Base-by-base conservation (phyloP, 2,888 invertebrate species). In the Agriopis marginaria region DNA sequence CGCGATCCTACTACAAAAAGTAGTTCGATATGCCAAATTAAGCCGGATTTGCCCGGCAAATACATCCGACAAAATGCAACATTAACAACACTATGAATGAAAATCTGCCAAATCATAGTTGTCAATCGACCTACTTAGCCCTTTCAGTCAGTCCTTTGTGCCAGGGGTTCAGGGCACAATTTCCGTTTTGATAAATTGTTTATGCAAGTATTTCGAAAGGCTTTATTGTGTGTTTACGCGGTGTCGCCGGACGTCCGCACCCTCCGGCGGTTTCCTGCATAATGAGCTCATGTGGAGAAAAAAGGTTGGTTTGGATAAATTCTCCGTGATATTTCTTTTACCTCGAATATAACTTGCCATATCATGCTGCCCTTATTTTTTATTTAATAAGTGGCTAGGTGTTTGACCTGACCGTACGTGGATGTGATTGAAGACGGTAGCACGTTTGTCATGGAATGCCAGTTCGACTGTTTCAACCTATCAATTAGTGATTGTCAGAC, bases 151-250 rank as follows among this genome's bases (percentile, higher is more conserved):
- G 7, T 39, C 39, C 61, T 69, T 69, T 69, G 69, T 69, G 69
- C 56, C n/a, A 11, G 66, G 60, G 75, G 71, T 65, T 66, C 70
- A 17, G 65, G 68, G 62, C 63, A 70, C 70, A 75, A 74, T 76
- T 73, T 76, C 74, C 71, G 74, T 58, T 68, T 55, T 70, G 74
- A 74, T 74, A 76, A 74, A 76, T 76, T 74, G 74, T 74, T 74
- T 76, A 76, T 74, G 75, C 74, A 75, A 73, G 74, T 70, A 74
- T 70, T 66, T 67, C 61, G 66, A 51, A 59, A 59, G 65, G 39
- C 64, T 69, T 73, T 76, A 75, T 75, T 76, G 72, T 75, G 71
- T 74, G 72, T 72, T 70, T 72, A 69, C 68, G 63, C 51, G 70
- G 56, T 66, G 74, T 71, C 71, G 40, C 63, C 70, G 75, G 72